Base-by-base conservation (phyloP, 2,113 vertebrate genomes). In the Entomyzon cyanotis region DNA sequence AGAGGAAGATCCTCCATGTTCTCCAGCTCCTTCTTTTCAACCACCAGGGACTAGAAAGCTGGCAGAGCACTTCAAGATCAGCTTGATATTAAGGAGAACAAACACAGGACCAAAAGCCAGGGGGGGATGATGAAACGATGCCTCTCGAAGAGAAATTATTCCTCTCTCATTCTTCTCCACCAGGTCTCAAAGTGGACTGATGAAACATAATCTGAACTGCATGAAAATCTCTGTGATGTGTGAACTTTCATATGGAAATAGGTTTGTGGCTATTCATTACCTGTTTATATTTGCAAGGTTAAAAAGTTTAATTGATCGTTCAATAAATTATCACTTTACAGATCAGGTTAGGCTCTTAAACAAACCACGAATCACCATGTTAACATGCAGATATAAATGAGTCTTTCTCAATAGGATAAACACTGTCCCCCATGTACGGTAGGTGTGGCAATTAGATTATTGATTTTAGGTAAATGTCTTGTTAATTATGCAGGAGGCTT, bases 381-480 rank as follows among this genome's bases (percentile, higher is more conserved):
- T 98, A 98, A 98, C 97, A 97, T 25, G 35, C 85, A 97, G 97
- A 96, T 97, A 98, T 94, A 98, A 98, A 97, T 97, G 96, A 97
- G 97, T 92, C 97, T 96, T 97, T 98, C 98, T 97, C 98, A 97
- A 97, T 93, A 97, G 96, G 93, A 96, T 97, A 97, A 97, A 97
- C 97, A 96, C 89, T 96, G 89, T 96, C 96, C 97, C 96, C 84
- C 94, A 95, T 96, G 95, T 95, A 96, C 0, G 60, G 95, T 98
- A 98, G 98, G 98, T 98, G 98, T 98, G 98, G 98, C 98, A 98
- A 98, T 98, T 99, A 98, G 98, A 94, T 97, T 98, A 99, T 98
- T 98, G 98, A 98, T 98, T 98, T 98, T 98, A 98, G 97, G 97
- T 98, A 98, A 98, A 98, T 98, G 98, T 97, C 98, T 98, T 96